Evolutionary conservation across 2,113 vertebrate genomes (phyloP), one percentile per base, ranked within the genome.

Genomic region (Oreochromis spilurus): DNA sequence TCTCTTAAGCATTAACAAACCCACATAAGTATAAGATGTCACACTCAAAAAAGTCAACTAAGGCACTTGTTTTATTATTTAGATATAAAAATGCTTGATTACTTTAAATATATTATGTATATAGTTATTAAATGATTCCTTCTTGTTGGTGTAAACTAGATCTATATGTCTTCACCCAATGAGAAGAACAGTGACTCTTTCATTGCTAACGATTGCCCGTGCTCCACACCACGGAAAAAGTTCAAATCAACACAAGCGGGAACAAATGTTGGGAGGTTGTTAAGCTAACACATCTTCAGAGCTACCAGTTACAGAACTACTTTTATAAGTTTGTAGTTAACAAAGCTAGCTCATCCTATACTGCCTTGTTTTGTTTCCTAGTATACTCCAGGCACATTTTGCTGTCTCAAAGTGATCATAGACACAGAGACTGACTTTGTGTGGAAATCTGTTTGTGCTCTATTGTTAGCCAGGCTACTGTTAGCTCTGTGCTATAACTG

Each of bases 21-120:
- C 77, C 87, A 92, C 92, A 91, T 86, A 87, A 67, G 90, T 86
- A 87, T 91, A 90, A 89, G 91, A 90, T 79, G 86, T 89, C 89
- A 36, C 31, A 62, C 6, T 62, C 58, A 34, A 60, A 34, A 34
- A 34, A 4, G 29, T 34, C 57, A 62, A 36, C 58, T 62, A 62
- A 62, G 17, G 31, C 17, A 65, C 60, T 65, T 65, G 17, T 65
- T 36, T 65, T 17, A 36, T 65, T 65, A 36, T 31, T 62, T 36
- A 62, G 29, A 62, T 65, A 65, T 65, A 36, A 65, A 65, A 65
- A 65, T 65, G 31, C 60, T 65, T n/a, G 9, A n/a, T 34, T 65
- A 36, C 60, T 36, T 21, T 55, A 55, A 36, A 65, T 65, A 12
- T 65, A n/a, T 65, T 65, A n/a, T 36, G 31, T 65, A n/a, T 36